Evolutionary conservation across 2,888 invertebrate species (phyloP).

Genomic region (Leucozona laternaria): DNA sequence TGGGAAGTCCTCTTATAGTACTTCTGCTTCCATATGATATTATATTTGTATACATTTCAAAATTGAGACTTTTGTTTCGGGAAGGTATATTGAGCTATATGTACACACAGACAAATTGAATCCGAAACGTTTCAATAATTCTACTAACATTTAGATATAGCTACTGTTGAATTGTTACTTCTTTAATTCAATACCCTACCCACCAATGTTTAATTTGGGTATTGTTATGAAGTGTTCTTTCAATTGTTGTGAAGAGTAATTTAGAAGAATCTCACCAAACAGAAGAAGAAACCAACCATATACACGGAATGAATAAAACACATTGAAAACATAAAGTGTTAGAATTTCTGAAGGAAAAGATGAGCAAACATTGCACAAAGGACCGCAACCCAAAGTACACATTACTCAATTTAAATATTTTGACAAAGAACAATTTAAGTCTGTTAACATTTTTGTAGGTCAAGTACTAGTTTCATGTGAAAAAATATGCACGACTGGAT

Average conservation of each 20-base stretch:
- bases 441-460: no score
- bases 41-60: not conserved
- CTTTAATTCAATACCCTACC: not conserved
- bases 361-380: no score
- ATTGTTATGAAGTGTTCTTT: not conserved
- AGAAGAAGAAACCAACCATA: no score
- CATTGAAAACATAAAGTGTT: no score
- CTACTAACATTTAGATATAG: no score
- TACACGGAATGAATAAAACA: no score
- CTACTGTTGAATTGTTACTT: not conserved
- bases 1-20: conserved; percentile 15
- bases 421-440: no score
- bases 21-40: not conserved
- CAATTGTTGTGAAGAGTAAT: not conserved
- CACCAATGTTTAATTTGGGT: not conserved
- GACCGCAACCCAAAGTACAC: no score
- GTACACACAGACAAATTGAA: not conserved
- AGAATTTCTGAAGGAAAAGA: no score
- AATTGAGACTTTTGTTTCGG: not conserved
- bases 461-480: no score
- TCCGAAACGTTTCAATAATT: not conserved
- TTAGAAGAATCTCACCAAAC: not conserved
- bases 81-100: not conserved
- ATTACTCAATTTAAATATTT: no score
- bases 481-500: no score